phyloP scores from a whole-genome alignment of 2,113 vertebrate species.

The Gulo gulo region DNA sequence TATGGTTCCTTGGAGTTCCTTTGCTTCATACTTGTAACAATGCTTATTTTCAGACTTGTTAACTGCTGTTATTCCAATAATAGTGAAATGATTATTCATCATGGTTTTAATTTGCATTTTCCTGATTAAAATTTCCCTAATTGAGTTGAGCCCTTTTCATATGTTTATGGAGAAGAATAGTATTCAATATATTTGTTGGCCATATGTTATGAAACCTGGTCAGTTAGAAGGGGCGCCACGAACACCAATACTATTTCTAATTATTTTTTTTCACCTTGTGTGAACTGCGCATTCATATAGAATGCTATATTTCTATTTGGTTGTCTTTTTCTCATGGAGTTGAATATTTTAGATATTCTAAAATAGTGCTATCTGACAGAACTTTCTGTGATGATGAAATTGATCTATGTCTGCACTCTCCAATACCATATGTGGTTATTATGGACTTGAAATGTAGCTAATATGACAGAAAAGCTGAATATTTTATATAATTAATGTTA shows the following conservation, averaged over 20 bases:
- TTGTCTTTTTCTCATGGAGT: neutral
- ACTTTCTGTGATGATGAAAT: neutral
- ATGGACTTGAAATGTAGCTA: neutral
- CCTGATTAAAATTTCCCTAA: neutral
- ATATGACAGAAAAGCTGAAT: neutral
- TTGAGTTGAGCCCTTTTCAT: neutral
- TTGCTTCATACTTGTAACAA: neutral
- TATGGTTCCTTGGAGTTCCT: neutral
- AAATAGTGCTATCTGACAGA: neutral
- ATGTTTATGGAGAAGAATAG: neutral
- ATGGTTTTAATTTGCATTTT: neutral
- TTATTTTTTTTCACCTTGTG: neutral
- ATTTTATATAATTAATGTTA: neutral
- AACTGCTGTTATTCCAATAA: neutral
- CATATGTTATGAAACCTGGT: neutral
- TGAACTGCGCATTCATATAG: neutral
- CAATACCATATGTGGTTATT: neutral
- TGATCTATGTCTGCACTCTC: neutral
- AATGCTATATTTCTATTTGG: neutral
- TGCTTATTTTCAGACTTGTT: neutral
- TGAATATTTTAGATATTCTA: neutral
- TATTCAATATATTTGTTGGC: neutral
- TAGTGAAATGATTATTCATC: neutral
- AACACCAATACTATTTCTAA: neutral
- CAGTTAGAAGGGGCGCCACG: neutral